Evolutionary conservation across 2,888 invertebrate species (phyloP).

Genomic region (Athalia circularis): DNA sequence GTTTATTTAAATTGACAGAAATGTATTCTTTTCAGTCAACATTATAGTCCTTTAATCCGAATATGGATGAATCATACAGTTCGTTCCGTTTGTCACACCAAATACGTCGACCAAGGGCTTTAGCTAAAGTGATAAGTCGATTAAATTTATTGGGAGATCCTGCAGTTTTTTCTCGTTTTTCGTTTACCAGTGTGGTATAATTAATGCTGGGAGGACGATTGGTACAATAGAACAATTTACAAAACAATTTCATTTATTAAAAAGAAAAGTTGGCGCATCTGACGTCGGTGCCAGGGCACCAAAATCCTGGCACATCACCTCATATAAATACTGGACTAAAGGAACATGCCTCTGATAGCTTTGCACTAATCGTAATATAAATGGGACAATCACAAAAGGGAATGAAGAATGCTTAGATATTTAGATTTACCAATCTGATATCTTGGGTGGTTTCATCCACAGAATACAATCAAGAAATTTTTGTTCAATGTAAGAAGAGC

Average conservation of each 20-base stretch:
- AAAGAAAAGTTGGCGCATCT: constrained; percentile 2
- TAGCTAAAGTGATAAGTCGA: no score
- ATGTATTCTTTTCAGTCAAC: no score
- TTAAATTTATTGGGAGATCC: no score
- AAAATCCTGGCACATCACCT: background rate
- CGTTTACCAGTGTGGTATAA: no score
- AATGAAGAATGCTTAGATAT: background rate
- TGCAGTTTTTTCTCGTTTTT: no score
- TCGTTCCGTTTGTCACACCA: no score
- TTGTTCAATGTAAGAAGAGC: background rate
- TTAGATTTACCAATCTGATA: background rate
- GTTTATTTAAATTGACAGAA: no score
- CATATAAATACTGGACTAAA: constrained; percentile 26
- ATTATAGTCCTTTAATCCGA: no score
- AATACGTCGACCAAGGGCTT: no score
- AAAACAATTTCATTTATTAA: constrained; percentile 35
- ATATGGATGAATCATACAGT: no score
- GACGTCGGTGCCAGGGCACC: background rate
- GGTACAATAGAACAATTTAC: background rate
- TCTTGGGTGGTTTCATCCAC: constrained; percentile 6
- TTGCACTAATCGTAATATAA: background rate
- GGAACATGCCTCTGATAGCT: constrained; percentile 13
- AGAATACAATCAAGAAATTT: background rate
- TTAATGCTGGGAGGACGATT: no score
- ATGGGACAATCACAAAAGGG: constrained; percentile 6